A percentile compares a stretch with the other conserved stretches of the same genome.
These are phyloP conservation scores for Lasius platythorax DNA, from an alignment of 2,888 invertebrate genomes.

Conservation along the genomic window DNA sequence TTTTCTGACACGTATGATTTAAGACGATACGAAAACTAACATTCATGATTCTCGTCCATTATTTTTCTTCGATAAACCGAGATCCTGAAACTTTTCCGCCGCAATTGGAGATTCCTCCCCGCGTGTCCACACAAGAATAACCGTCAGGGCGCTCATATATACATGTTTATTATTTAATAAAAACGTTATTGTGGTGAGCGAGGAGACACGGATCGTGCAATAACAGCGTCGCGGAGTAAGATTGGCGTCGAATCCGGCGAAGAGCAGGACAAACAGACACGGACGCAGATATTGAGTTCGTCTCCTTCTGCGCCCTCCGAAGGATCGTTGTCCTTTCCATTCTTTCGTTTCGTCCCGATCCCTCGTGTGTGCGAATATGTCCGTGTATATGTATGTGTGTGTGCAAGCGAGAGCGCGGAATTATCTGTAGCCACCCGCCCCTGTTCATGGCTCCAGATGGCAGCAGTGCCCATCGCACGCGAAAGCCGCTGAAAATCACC, in stretches of 20 bases:
- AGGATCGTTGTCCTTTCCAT: conserved; percentile 50
- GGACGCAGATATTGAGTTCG: conserved; percentile 77
- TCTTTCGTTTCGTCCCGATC: conserved; percentile 50
- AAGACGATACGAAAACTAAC: background rate
- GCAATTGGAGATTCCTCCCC: conserved; percentile 44
- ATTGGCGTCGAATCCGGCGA: conserved; percentile 70
- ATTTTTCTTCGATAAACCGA: conserved; percentile 22
- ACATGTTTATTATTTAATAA: conserved; percentile 77
- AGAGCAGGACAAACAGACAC: conserved; percentile 72
- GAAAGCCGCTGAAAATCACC: conserved; percentile 46
- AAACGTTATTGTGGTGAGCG: conserved; percentile 79
- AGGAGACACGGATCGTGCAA: conserved; percentile 72
- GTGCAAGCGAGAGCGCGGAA: conserved; percentile 30
- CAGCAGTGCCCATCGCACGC: conserved; percentile 70
- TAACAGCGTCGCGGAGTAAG: conserved; percentile 71
- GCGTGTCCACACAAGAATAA: background rate
- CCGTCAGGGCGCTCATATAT: conserved; percentile 19
- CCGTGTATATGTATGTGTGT: background rate
- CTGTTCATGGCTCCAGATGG: conserved; percentile 77
- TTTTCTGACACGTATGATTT: background rate
- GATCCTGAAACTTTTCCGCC: background rate
- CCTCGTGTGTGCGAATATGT: background rate
- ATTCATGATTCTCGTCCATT: conserved; percentile 21
- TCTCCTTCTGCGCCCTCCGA: conserved; percentile 61
- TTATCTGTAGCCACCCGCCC: conserved; percentile 66